These are phyloP conservation scores for Erannis defoliaria DNA, from an alignment of 2,888 invertebrate genomes.

Conservation along the genomic window DNA sequence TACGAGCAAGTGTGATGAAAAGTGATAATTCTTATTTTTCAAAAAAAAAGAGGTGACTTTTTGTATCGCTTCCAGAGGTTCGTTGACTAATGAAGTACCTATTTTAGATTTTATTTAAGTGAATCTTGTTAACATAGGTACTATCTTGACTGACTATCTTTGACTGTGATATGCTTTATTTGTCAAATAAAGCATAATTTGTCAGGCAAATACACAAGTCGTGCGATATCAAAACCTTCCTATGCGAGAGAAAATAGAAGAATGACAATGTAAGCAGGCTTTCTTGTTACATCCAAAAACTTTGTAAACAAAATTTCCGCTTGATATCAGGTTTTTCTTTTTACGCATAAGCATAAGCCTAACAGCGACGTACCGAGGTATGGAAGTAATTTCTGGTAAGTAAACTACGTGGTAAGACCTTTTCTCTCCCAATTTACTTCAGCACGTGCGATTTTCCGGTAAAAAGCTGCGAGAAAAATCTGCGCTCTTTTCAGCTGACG, in stretches of 20 bases:
- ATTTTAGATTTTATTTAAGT: no score
- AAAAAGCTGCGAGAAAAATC: slow-evolving; percentile 50
- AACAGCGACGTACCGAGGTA: slow-evolving; percentile 22
- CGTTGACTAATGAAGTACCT: no score
- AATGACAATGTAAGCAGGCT: neutral
- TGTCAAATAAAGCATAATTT: neutral
- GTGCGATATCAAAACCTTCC: no score
- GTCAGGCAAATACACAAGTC: no score
- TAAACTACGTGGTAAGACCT: slow-evolving; percentile 54
- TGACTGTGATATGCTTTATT: no score
- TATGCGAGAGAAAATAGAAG: neutral
- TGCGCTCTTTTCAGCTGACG: slow-evolving; percentile 41
- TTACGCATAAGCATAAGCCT: slow-evolving; percentile 28
- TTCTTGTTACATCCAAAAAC: slow-evolving; percentile 3
- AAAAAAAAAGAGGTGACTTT: no score
- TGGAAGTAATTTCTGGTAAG: slow-evolving; percentile 50
- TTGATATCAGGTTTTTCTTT: slow-evolving; percentile 13
- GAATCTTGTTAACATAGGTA: no score
- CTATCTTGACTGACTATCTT: no score
- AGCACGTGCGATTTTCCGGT: slow-evolving; percentile 52
- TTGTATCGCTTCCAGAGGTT: no score
- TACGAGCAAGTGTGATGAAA: no score
- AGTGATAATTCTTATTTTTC: no score
- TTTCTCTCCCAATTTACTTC: slow-evolving; percentile 60
- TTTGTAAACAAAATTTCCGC: slow-evolving; percentile 23